Conservation (phyloP, 53 echinoderm and acorn worm genomes). For the Antedon mediterranea region DNA sequence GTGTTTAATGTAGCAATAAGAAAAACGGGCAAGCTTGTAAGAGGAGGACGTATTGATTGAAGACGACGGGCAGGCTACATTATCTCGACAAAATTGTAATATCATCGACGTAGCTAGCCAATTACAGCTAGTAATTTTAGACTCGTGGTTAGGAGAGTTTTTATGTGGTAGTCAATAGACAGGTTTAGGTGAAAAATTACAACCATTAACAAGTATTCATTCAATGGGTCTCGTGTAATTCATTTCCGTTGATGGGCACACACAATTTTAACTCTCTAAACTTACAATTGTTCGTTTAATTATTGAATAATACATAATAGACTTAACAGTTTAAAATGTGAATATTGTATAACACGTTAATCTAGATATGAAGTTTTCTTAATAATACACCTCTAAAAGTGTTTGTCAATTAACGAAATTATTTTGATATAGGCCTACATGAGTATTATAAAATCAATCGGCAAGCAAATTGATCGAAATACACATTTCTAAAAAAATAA, state of each 20-base stretch:
- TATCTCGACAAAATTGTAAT: not conserved
- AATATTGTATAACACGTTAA: not conserved
- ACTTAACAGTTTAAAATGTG: not conserved
- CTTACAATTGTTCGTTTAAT: not conserved
- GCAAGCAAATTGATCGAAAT: not conserved
- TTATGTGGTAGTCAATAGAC: not conserved
- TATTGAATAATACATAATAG: not conserved
- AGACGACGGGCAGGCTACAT: not conserved
- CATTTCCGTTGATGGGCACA: not conserved
- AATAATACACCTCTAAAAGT: not conserved
- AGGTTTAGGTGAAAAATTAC: not conserved
- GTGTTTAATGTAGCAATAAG: conserved; percentile 55
- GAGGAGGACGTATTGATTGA: not conserved
- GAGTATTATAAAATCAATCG: not conserved
- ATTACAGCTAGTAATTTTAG: not conserved
- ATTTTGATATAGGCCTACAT: not conserved
- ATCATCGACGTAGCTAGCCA: not conserved
- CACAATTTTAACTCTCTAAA: not conserved
- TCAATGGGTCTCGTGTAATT: not conserved
- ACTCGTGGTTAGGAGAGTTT: not conserved
- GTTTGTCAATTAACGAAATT: not conserved
- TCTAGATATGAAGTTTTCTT: not conserved
- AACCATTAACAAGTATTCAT: not conserved
- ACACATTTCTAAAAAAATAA: too few species aligned
- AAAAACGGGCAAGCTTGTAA: conserved; percentile 21